Evolutionary conservation across 2,888 invertebrate genomes (phyloP).

Genomic region (Pammene aurita): DNA sequence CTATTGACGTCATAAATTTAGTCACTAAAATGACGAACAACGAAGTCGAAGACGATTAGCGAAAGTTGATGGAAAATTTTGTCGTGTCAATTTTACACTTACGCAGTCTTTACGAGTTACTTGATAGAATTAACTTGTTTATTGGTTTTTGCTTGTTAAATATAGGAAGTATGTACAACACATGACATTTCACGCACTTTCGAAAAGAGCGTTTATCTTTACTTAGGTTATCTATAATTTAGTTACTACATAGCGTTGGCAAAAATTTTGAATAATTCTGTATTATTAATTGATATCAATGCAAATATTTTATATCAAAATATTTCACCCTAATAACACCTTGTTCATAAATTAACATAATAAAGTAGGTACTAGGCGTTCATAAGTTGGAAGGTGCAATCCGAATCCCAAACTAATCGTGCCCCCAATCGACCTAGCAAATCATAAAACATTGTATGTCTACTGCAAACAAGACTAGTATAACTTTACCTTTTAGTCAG

Average conservation of each 20-base stretch:
- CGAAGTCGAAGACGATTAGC: constrained; percentile 1
- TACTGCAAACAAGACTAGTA: background rate
- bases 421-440: constrained; percentile 27
- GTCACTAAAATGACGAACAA: constrained; percentile 7
- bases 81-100: background rate
- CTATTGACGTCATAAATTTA: constrained; percentile 33
- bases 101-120: background rate
- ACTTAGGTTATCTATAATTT: too few species aligned
- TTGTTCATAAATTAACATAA: constrained; percentile 14
- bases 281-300: too few species aligned
- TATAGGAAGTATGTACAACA: too few species aligned
- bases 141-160: too few species aligned
- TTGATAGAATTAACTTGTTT: background rate
- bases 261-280: too few species aligned
- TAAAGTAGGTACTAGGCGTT: constrained; percentile 24
- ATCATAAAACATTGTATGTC: constrained; percentile 1
- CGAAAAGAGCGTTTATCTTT: too few species aligned
- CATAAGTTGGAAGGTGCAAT: constrained; percentile 25
- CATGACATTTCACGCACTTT: too few species aligned
- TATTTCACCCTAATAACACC: background rate
- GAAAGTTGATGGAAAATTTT: constrained; percentile 1
- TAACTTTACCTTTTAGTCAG: background rate
- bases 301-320: background rate
- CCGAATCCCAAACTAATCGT: constrained; percentile 35
- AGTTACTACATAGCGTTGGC: too few species aligned